Conservation (phyloP, 1,140 invertebrate genomes). For the Anadara kagoshimensis region DNA sequence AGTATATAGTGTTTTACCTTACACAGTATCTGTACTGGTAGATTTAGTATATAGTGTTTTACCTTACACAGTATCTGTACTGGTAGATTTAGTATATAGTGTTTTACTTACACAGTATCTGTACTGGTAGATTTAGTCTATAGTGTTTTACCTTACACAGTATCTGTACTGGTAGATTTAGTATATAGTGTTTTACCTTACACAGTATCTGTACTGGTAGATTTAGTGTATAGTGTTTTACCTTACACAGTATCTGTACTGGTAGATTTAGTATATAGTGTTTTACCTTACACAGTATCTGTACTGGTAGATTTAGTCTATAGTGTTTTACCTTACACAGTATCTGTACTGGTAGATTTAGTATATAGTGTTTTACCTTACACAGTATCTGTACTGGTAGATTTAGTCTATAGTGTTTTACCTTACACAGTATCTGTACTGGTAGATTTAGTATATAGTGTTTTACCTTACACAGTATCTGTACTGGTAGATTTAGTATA, state of each 20-base stretch:
- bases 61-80: constrained; percentile 73
- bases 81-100: constrained; percentile 60
- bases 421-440: constrained; percentile 72
- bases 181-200: constrained; percentile 57
- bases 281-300: constrained; percentile 70
- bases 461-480: constrained; percentile 70
- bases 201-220: constrained; percentile 71
- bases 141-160: constrained; percentile 66
- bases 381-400: constrained; percentile 71
- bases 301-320: constrained; percentile 67
- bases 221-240: constrained; percentile 58
- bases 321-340: constrained; percentile 66
- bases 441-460: constrained; percentile 60
- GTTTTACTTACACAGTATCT: constrained; percentile 69
- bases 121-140: constrained; percentile 67
- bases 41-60: constrained; percentile 52
- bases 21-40: constrained; percentile 71
- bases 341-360: constrained; percentile 72
- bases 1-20: constrained; percentile 57
- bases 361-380: constrained; percentile 57
- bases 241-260: constrained; percentile 72
- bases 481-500: constrained; percentile 68
- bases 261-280: constrained; percentile 60
- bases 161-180: constrained; percentile 72
- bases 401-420: constrained; percentile 58